Conservation (phyloP, 2,888 invertebrate genomes). For the Orgyia antiqua region DNA sequence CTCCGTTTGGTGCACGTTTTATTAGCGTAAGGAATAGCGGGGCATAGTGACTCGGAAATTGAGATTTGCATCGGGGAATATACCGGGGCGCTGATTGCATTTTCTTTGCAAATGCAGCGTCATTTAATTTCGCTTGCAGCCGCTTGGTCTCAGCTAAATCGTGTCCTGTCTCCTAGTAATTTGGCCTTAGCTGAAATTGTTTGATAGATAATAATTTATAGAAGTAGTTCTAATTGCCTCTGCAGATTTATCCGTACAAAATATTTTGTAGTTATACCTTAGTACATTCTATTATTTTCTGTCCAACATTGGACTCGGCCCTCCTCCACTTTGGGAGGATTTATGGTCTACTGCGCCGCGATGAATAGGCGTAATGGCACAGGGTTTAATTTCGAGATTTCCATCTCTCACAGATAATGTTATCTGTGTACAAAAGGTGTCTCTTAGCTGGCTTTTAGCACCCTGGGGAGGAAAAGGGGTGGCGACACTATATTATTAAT, state of each 20-base stretch:
- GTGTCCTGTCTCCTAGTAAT: slow-evolving; percentile 43
- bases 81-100: slow-evolving; percentile 71
- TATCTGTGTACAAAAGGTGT: too few species aligned
- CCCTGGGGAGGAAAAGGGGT: too few species aligned
- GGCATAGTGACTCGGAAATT: slow-evolving; percentile 72
- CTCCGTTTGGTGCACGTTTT: slow-evolving; percentile 74
- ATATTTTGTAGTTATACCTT: background rate
- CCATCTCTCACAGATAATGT: too few species aligned
- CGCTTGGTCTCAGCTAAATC: slow-evolving; percentile 56
- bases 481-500: too few species aligned
- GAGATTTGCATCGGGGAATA: slow-evolving; percentile 71
- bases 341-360: too few species aligned
- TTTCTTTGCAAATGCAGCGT: slow-evolving; percentile 70
- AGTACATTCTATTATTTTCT: background rate
- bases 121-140: slow-evolving; percentile 65
- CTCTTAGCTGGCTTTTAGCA: too few species aligned
- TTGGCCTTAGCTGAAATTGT: slow-evolving; percentile 23
- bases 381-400: too few species aligned
- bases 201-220: slow-evolving; percentile 13
- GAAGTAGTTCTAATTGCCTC: too few species aligned
- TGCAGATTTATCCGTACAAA: too few species aligned
- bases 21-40: slow-evolving; percentile 78
- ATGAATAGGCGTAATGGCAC: too few species aligned
- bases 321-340: too few species aligned
- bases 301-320: too few species aligned